phyloP scores from a whole-genome alignment of 2,797 vertebrate species.

The Oryzias sinensis region DNA sequence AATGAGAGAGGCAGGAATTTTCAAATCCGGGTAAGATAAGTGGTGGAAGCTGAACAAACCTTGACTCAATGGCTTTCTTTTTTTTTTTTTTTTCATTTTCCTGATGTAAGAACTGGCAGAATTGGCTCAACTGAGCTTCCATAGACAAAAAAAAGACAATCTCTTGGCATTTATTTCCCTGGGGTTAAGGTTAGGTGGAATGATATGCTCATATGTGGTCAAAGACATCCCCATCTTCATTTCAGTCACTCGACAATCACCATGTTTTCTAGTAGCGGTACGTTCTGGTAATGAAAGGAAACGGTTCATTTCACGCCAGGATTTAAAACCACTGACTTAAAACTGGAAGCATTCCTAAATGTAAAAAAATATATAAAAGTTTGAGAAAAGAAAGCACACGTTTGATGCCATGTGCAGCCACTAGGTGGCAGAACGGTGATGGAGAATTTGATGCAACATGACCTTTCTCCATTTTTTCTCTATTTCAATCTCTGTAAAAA shows the following conservation, averaged over 20 bases:
- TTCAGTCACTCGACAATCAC: slow-evolving; percentile 53
- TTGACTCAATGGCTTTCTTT: slow-evolving; percentile 48
- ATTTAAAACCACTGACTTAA: slow-evolving; percentile 54
- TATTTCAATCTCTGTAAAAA: slow-evolving; percentile 47
- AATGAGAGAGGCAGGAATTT: slow-evolving; percentile 41
- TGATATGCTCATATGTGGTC: slow-evolving; percentile 37
- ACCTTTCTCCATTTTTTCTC: slow-evolving; percentile 35
- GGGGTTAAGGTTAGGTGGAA: slow-evolving; percentile 41
- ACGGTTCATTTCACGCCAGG: slow-evolving; percentile 40
- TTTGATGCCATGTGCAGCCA: slow-evolving; percentile 62
- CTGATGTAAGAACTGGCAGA: slow-evolving; percentile 31
- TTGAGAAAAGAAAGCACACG: slow-evolving; percentile 51
- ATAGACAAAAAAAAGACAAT: slow-evolving; percentile 39
- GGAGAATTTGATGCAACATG: slow-evolving; percentile 56
- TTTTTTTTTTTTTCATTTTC: slow-evolving; percentile 34
- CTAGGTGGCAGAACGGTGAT: slow-evolving; percentile 61
- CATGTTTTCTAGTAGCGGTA: slow-evolving; percentile 48
- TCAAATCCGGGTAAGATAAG: slow-evolving; percentile 28
- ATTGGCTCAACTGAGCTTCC: slow-evolving; percentile 23
- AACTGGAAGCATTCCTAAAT: slow-evolving; percentile 45
- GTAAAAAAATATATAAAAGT: slow-evolving; percentile 35
- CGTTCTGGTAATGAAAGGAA: slow-evolving; percentile 39
- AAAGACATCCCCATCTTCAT: slow-evolving; percentile 28
- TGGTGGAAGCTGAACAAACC: slow-evolving; percentile 13
- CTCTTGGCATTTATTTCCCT: slow-evolving; percentile 55